phyloP scores from a whole-genome alignment of 2,113 vertebrate species.

The Tachuris rubrigastra region DNA sequence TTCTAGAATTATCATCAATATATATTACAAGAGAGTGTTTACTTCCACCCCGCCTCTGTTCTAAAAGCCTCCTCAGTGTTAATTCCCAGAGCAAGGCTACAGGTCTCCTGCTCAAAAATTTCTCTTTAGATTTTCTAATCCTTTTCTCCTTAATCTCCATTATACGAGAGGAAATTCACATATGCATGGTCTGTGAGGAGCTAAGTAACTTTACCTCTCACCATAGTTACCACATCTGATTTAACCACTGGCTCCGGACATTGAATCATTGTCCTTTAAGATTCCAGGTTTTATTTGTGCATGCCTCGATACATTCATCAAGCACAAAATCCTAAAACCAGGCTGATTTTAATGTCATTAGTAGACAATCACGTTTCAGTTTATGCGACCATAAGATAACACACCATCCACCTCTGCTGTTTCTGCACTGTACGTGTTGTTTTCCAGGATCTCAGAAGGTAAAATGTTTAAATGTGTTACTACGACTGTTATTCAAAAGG shows the following conservation, averaged over 20 bases:
- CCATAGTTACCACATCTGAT: conserved; percentile 70
- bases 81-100: conserved; percentile 56
- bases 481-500: neutral
- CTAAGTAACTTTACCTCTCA: conserved; percentile 70
- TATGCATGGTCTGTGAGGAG: conserved; percentile 23
- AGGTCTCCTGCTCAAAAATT: conserved; percentile 55
- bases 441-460: neutral
- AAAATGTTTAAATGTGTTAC: conserved; percentile 25
- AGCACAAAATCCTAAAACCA: conserved; percentile 2
- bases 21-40: conserved; percentile 23
- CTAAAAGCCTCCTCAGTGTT: conserved; percentile 24
- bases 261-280: conserved; percentile 51
- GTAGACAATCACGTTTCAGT: neutral
- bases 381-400: neutral
- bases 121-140: conserved; percentile 53
- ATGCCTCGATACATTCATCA: neutral
- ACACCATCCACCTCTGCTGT: neutral
- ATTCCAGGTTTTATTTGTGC: conserved; percentile 16
- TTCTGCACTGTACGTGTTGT: neutral
- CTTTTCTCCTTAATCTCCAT: conserved; percentile 58
- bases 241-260: conserved; percentile 46
- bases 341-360: conserved; percentile 16
- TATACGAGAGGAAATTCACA: conserved; percentile 18
- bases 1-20: conserved; percentile 58
- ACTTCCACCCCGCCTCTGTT: conserved; percentile 28